Conservation (phyloP, 2,113 vertebrate genomes). For the Strigops habroptila region DNA sequence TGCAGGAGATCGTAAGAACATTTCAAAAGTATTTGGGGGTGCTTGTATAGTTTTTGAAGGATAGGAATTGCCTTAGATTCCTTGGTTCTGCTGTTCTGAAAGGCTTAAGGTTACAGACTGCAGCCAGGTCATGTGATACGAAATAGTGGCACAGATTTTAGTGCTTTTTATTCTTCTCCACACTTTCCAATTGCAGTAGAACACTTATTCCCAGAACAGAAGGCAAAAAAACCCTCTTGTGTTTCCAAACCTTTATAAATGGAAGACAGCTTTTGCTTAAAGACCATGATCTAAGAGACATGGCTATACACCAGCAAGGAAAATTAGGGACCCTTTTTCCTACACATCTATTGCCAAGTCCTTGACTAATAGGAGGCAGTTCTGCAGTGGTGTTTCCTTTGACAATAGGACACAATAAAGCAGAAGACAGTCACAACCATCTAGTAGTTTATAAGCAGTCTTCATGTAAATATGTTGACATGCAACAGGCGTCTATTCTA, state of each 20-base stretch:
- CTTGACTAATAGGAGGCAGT: neutral
- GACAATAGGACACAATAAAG: neutral
- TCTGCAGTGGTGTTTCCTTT: neutral
- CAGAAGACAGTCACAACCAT: neutral
- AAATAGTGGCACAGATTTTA: neutral
- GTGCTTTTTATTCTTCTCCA: neutral
- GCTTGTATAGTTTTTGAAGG: neutral
- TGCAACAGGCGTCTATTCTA: neutral
- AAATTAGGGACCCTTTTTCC: neutral
- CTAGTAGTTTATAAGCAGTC: neutral
- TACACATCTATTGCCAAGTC: neutral
- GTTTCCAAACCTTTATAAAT: neutral
- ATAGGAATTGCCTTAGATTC: neutral
- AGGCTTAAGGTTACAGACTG: neutral
- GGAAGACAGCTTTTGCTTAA: neutral
- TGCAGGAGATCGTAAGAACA: neutral
- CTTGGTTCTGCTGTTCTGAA: neutral
- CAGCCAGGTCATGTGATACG: fast-evolving
- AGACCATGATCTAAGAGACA: neutral
- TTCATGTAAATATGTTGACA: neutral
- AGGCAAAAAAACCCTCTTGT: neutral
- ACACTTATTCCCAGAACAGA: neutral
- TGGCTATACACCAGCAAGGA: neutral
- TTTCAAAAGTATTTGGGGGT: neutral
- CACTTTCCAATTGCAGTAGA: neutral